A percentile compares a stretch with the other conserved stretches of the same genome.
phyloP scores from a whole-genome alignment of 2,113 vertebrate genomes.

The Dermatemys mawii region DNA sequence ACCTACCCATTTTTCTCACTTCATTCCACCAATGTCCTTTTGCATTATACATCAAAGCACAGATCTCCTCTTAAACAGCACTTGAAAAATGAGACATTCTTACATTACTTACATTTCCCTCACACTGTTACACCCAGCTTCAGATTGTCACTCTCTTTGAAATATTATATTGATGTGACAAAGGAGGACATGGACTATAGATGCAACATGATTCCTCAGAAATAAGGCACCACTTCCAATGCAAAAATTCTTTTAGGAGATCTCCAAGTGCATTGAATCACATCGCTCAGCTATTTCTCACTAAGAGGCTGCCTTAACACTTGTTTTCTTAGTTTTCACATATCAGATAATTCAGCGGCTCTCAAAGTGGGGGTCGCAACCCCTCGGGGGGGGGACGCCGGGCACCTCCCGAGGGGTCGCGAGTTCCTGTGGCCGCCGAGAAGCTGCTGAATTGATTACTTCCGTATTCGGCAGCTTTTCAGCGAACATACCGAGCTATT shows the following conservation, averaged over 20 bases:
- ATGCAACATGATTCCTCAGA: slow-evolving; percentile 20
- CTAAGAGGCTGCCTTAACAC: slow-evolving; percentile 2
- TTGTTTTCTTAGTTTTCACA: neutral
- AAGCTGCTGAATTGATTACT: no score
- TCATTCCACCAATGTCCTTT: slow-evolving; percentile 55
- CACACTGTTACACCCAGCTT: slow-evolving; percentile 36
- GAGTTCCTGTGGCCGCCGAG: no score
- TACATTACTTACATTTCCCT: slow-evolving; percentile 48
- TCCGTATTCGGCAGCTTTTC: no score
- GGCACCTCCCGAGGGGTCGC: no score
- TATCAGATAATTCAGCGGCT: no score
- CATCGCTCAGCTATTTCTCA: neutral
- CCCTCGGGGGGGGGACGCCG: no score
- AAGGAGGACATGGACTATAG: neutral
- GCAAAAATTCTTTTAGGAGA: slow-evolving; percentile 40
- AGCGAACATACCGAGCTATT: no score
- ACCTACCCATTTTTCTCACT: slow-evolving; percentile 52
- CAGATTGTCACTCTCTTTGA: slow-evolving; percentile 46
- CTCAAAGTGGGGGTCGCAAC: no score
- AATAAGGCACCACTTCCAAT: slow-evolving; percentile 20
- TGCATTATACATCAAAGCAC: slow-evolving; percentile 61
- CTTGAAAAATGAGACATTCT: neutral
- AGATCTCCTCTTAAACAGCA: slow-evolving; percentile 33
- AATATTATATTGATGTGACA: slow-evolving; percentile 39
- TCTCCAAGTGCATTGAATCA: neutral